These are phyloP conservation scores for Pseudonaja textilis DNA, from an alignment of 2,113 vertebrate genomes.

Conservation along the genomic window DNA sequence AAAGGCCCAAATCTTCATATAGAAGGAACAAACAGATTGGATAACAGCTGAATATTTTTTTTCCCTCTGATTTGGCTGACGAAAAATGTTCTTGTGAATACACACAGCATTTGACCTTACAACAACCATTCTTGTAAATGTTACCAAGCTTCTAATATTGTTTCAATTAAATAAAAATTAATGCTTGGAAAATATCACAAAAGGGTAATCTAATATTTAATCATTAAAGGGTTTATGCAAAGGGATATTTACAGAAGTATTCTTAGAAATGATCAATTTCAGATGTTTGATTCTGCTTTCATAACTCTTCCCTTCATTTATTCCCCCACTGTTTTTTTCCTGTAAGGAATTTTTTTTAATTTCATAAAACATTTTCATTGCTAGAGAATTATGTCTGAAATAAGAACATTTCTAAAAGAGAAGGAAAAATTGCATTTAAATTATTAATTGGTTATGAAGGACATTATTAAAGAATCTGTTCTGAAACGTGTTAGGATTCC, in stretches of 20 bases:
- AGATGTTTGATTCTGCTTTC: constrained; percentile 8
- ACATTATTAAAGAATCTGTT: neutral
- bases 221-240: constrained; percentile 68
- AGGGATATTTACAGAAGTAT: constrained; percentile 65
- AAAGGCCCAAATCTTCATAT: constrained; percentile 17
- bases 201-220: constrained; percentile 79
- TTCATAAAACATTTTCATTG: neutral
- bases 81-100: constrained; percentile 71
- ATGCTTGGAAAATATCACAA: constrained; percentile 77
- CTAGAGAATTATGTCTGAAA: neutral
- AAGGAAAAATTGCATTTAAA: neutral
- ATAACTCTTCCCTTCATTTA: constrained; percentile 8
- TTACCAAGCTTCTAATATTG: constrained; percentile 67
- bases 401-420: neutral
- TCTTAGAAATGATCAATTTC: constrained; percentile 44
- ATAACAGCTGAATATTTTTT: constrained; percentile 44
- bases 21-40: constrained; percentile 40
- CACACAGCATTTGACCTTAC: constrained; percentile 61
- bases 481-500: neutral
- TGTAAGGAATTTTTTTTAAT: neutral
- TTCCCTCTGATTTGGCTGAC: constrained; percentile 59
- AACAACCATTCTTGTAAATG: constrained; percentile 69
- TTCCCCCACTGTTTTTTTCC: neutral
- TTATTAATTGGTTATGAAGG: neutral
- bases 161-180: constrained; percentile 82